A percentile compares a stretch with the other conserved stretches of the same genome.
Evolutionary conservation across 1,140 invertebrate species (phyloP).

Genomic region (Nomia melanderi): DNA sequence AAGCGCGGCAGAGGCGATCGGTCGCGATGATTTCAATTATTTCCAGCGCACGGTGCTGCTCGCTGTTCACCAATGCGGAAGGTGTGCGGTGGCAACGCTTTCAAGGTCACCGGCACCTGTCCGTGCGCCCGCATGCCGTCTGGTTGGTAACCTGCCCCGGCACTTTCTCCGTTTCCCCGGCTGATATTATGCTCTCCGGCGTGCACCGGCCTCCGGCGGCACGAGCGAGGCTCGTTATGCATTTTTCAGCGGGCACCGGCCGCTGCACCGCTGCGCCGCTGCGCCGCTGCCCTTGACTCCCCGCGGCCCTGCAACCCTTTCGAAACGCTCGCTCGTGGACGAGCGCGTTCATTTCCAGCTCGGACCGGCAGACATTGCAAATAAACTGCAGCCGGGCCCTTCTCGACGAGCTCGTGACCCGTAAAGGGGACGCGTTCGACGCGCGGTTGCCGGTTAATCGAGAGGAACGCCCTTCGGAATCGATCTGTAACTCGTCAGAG

Average conservation of each 20-base stretch:
- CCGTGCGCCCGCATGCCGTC: slow-evolving; percentile 34
- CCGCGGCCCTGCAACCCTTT: background rate
- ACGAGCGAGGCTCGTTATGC: slow-evolving; percentile 23
- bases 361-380: too few relatives aligned
- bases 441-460: too few relatives aligned
- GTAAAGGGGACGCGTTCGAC: too few relatives aligned
- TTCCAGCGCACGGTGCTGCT: background rate
- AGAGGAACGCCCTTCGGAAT: too few relatives aligned
- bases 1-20: background rate
- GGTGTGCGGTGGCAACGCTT: slow-evolving; percentile 22
- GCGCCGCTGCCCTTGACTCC: slow-evolving; percentile 26
- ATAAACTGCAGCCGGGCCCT: too few relatives aligned
- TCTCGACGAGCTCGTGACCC: too few relatives aligned
- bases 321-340: too few relatives aligned
- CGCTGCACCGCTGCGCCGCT: too few relatives aligned
- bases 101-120: slow-evolving; percentile 48
- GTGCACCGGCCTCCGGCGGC: background rate
- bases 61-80: slow-evolving; percentile 45
- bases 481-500: too few relatives aligned
- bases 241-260: slow-evolving; percentile 30
- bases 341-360: too few relatives aligned
- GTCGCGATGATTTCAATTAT: slow-evolving; percentile 20
- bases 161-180: slow-evolving; percentile 51
- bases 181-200: slow-evolving; percentile 33
- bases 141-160: slow-evolving; percentile 42